These are phyloP conservation scores for Syrrhaptes paradoxus DNA, from an alignment of 2,113 vertebrate genomes.

Conservation along the genomic window DNA sequence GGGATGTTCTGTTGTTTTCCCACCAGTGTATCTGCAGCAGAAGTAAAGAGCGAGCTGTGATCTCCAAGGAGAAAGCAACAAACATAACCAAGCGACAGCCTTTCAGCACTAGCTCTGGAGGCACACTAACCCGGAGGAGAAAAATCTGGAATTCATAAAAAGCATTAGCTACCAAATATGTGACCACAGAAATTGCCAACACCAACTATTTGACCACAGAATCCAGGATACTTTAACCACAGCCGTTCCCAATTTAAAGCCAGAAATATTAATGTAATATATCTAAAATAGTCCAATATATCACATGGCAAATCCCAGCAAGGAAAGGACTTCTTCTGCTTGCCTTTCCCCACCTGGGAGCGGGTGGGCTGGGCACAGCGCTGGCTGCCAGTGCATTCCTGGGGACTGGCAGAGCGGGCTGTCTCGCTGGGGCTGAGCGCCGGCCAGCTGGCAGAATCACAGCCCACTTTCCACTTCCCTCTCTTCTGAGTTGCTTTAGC, in stretches of 20 bases:
- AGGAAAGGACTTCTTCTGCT: neutral
- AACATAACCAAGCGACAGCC: neutral
- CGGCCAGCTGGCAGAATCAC: neutral
- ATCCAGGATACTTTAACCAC: slow-evolving; percentile 19
- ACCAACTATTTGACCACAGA: slow-evolving; percentile 15
- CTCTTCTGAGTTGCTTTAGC: neutral
- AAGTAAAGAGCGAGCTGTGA: neutral
- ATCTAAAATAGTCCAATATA: neutral
- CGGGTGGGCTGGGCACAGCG: neutral
- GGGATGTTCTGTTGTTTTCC: neutral
- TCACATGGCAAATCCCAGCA: neutral
- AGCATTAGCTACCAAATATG: slow-evolving; percentile 60
- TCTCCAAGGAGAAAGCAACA: neutral
- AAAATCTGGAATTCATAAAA: slow-evolving; percentile 59
- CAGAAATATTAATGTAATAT: slow-evolving; percentile 33
- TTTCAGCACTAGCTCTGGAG: neutral
- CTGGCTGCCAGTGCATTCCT: neutral
- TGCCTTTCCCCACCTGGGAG: neutral
- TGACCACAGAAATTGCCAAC: slow-evolving; percentile 54
- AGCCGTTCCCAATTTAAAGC: slow-evolving; percentile 3
- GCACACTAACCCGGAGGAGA: neutral
- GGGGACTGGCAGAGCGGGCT: neutral
- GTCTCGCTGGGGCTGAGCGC: neutral
- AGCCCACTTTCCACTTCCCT: neutral
- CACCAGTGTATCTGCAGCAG: neutral